phyloP scores from a whole-genome alignment of 2,797 vertebrate species.

The Spea hammondii region DNA sequence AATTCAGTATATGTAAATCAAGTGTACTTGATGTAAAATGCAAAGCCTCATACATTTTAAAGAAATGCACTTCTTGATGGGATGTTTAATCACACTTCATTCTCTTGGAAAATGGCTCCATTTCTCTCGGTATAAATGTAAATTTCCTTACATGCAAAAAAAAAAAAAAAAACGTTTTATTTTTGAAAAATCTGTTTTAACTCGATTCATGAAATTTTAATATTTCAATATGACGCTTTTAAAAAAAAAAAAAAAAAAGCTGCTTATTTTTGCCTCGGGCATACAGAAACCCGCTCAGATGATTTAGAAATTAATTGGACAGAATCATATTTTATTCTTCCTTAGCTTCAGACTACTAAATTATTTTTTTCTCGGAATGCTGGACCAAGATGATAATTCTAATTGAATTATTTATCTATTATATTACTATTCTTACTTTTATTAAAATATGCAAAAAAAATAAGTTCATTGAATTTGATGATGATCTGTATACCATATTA shows the following conservation, averaged over 20 bases:
- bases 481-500: too few species aligned
- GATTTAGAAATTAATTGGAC: constrained; percentile 69
- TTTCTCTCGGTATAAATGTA: constrained; percentile 1
- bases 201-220: constrained; percentile 63
- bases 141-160: constrained; percentile 12
- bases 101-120: constrained; percentile 11
- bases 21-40: constrained; percentile 31
- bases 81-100: constrained; percentile 18
- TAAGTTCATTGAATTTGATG: too few species aligned
- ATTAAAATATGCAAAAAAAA: too few species aligned
- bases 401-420: neutral
- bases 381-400: neutral
- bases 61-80: constrained; percentile 1
- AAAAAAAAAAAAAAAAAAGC: constrained; percentile 70
- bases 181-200: constrained; percentile 68
- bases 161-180: constrained; percentile 52
- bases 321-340: constrained; percentile 66
- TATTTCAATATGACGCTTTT: constrained; percentile 59
- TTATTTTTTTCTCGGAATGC: neutral
- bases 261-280: constrained; percentile 68
- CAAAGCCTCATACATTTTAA: constrained; percentile 17
- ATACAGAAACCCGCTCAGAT: constrained; percentile 59
- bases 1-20: constrained; percentile 25
- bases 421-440: too few species aligned
- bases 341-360: constrained; percentile 41